Conservation (phyloP, 2,797 vertebrate species). For the Syngnathus acus region DNA sequence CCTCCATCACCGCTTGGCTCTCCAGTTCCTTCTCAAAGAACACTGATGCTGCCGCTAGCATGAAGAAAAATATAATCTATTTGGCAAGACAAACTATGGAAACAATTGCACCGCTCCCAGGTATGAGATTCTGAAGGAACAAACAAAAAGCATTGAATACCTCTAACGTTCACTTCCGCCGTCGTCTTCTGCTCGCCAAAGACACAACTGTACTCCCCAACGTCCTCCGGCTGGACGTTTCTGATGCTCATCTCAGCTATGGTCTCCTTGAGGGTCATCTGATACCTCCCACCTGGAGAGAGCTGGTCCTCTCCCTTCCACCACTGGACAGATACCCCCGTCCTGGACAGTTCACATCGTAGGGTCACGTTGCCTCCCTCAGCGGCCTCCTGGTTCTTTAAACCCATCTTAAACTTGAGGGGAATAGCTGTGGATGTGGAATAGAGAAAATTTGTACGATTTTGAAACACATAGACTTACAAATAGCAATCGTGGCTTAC, state of each 20-base stretch:
- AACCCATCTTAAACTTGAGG: conserved; percentile 65
- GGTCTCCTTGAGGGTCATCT: conserved; percentile 67
- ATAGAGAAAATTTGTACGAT: not conserved
- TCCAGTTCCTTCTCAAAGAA: conserved; percentile 75
- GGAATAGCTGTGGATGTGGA: conserved; percentile 51
- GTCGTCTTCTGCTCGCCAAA: conserved; percentile 70
- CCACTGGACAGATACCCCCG: conserved; percentile 73
- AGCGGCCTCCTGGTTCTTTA: conserved; percentile 74
- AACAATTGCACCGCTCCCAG: not conserved
- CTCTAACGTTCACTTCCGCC: conserved; percentile 75
- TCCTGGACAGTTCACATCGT: conserved; percentile 74
- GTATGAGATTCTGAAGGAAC: not conserved
- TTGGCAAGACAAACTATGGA: not conserved
- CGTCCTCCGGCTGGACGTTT: conserved; percentile 72
- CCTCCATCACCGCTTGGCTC: conserved; percentile 70
- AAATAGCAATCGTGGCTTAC: conserved; percentile 58
- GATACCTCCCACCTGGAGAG: conserved; percentile 51
- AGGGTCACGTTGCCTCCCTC: conserved; percentile 62
- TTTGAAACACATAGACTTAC: not conserved
- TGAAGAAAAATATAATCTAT: not conserved
- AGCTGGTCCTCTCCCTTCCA: conserved; percentile 69
- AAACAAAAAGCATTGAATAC: conserved; percentile 34
- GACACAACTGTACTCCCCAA: conserved; percentile 72
- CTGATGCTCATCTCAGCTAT: conserved; percentile 73
- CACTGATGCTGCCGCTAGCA: conserved; percentile 66